Base-by-base conservation (phyloP, 53 echinoderm and acorn worm species). In the Paracentrotus lividus region DNA sequence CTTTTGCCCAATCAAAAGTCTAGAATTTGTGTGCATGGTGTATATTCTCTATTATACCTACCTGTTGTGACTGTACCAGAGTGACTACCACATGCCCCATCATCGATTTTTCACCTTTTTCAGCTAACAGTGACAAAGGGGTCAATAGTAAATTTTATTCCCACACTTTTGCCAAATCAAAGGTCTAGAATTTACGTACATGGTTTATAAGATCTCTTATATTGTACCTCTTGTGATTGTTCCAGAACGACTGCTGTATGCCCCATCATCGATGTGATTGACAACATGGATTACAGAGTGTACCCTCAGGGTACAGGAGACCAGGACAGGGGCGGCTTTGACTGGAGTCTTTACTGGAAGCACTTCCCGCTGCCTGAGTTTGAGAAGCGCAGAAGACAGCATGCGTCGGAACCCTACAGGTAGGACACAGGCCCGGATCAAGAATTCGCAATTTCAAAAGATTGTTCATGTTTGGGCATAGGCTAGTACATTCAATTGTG, bases 311-410 rank as follows among this genome's bases (percentile, higher is more conserved):
- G 99, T 5, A 94, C 96, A 2, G 98, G 98, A 12, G 97, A 96
- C 52, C 95, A 93, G 58, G 94, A 96, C 49, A 72, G 97, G 42
- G 99, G 99, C n/a, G 99, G 97, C 10, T 99, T 99, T 94, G 99
- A 97, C 85, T 98, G 99, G 99, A 96, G 96, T 88, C 95, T 98
- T 56, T 99, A 96, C 85, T 99, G 97, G 97, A 99, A 99, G 94
- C 97, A 97, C 64, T 95, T 99, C 68, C 97, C 95, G 38, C 68
- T 99, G 40, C 97, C 97, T 15, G 95, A 97, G 32, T 96, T 95
- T 93, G 99, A 99, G 86, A 88, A 94, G 36, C 78, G 57, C 45
- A 90, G 99, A 16, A 88, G 99, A 86, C 66, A 93, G 81, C 94
- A 97, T 91, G 72, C 94, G 31, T 96, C 97, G 20, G 97, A 97